Conservation (phyloP, 2,113 vertebrate species). For the Eolophus roseicapilla region DNA sequence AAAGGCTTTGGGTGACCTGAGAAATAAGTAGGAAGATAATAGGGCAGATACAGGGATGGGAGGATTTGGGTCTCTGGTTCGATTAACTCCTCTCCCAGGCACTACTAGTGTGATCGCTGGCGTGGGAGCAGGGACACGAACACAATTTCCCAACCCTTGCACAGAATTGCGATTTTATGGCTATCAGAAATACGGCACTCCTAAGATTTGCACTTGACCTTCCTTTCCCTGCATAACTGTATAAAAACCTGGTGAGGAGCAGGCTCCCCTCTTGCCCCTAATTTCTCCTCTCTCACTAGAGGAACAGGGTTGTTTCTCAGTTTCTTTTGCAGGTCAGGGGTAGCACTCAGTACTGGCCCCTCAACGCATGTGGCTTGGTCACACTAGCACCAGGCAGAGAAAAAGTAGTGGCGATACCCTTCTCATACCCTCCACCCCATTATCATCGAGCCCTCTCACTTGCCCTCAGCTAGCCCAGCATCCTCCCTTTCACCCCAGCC, state of each 20-base stretch:
- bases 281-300: not conserved
- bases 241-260: not conserved
- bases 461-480: fast-evolving
- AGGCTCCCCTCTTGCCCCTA: not conserved
- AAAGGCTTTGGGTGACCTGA: not conserved
- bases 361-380: fast-evolving
- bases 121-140: not conserved
- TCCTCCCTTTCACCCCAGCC: not conserved
- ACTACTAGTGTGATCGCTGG: fast-evolving
- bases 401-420: fast-evolving
- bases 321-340: not conserved
- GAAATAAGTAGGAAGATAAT: not conserved
- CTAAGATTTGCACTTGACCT: not conserved
- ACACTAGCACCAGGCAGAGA: fast-evolving
- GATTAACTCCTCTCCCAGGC: not conserved
- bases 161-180: fast-evolving
- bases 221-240: not conserved
- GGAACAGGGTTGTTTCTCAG: fast-evolving
- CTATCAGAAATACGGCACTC: not conserved
- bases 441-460: not conserved
- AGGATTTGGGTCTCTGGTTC: not conserved
- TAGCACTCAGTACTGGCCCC: not conserved
- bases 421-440: fast-evolving
- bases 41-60: not conserved
- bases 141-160: not conserved